Conservation (phyloP, 2,797 vertebrate species). For the Tangara arthus region DNA sequence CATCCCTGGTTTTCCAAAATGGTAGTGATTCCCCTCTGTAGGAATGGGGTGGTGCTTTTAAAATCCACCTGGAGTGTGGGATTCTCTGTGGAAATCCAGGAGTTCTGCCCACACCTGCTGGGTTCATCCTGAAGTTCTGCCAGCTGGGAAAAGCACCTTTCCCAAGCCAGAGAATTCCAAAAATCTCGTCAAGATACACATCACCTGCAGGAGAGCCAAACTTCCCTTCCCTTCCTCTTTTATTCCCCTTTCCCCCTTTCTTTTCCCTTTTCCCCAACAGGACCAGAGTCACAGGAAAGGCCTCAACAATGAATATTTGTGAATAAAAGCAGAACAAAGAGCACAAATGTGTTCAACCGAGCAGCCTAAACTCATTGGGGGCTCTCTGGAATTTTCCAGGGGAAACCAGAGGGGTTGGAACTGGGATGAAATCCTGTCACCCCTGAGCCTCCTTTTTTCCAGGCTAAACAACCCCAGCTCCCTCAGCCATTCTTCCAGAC, state of each 20-base stretch:
- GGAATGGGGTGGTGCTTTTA: neutral
- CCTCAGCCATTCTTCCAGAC: too few species aligned
- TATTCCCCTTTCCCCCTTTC: neutral
- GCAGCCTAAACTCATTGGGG: fast-evolving
- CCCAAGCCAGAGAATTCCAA: neutral
- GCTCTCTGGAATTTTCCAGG: neutral
- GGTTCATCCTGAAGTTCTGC: neutral
- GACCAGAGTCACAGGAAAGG: fast-evolving
- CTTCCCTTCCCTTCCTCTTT: neutral
- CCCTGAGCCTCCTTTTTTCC: neutral
- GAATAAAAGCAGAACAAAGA: fast-evolving
- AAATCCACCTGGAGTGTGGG: neutral
- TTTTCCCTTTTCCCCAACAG: fast-evolving
- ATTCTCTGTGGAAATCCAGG: neutral
- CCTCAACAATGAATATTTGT: fast-evolving
- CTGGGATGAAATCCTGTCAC: neutral
- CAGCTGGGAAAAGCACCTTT: neutral
- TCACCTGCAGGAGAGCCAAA: neutral
- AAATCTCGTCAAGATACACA: neutral
- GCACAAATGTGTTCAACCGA: fast-evolving
- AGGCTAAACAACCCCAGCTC: neutral
- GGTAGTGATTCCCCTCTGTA: neutral
- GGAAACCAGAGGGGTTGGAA: neutral
- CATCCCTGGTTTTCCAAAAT: neutral
- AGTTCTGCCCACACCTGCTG: neutral